phyloP scores from a whole-genome alignment of 2,888 invertebrate genomes.

The Scrobipalpa atriplicella region DNA sequence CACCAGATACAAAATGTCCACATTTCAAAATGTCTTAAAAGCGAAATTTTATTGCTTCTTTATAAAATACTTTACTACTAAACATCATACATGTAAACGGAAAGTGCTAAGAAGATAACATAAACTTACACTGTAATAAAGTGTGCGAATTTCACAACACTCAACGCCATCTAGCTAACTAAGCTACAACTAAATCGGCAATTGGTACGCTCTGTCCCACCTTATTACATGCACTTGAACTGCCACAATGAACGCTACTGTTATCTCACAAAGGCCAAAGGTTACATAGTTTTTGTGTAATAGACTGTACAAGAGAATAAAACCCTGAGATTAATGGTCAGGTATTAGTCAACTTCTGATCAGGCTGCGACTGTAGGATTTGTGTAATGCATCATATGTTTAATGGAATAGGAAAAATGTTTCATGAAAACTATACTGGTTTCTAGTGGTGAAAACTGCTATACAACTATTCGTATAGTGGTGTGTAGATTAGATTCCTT shows the following conservation, averaged over 20 bases:
- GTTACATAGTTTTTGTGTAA: too few relatives aligned
- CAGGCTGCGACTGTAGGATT: constrained; percentile 12
- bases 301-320: too few relatives aligned
- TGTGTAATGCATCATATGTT: background rate
- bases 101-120: background rate
- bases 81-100: background rate
- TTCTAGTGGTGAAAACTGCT: too few relatives aligned
- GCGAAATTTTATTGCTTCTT: background rate
- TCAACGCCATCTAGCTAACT: background rate
- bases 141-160: background rate
- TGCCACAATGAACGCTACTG: background rate
- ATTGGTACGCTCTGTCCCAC: background rate
- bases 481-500: too few relatives aligned
- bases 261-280: too few relatives aligned
- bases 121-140: background rate
- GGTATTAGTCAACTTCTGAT: constrained; percentile 16
- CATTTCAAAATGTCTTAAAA: too few relatives aligned
- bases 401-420: too few relatives aligned
- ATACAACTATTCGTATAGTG: too few relatives aligned
- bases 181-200: constrained; percentile 3
- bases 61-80: background rate
- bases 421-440: too few relatives aligned
- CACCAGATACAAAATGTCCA: too few relatives aligned
- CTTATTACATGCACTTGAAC: too few relatives aligned
- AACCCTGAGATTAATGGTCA: constrained; percentile 1